phyloP scores from a whole-genome alignment of 2,797 vertebrate species.

The Rhinatrema bivittatum region DNA sequence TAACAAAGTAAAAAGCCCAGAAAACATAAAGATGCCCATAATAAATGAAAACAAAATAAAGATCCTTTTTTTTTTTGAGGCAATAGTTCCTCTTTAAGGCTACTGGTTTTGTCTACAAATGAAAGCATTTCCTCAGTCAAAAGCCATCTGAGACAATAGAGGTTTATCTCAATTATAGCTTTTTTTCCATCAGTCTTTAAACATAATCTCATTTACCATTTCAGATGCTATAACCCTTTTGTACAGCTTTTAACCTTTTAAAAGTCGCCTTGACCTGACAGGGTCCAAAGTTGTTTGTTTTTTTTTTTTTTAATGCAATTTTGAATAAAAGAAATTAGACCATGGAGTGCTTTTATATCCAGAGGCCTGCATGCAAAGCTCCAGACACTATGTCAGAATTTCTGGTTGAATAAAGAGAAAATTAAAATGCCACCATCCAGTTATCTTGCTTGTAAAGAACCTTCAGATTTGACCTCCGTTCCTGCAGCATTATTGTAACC shows the following conservation, averaged over 20 bases:
- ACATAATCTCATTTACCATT: constrained; percentile 74
- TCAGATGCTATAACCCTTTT: constrained; percentile 66
- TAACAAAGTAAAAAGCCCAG: constrained; percentile 23
- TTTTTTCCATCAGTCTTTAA: constrained; percentile 63
- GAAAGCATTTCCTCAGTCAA: constrained; percentile 45
- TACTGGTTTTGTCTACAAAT: constrained; percentile 48
- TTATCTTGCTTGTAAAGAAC: constrained; percentile 42
- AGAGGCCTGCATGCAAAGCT: constrained; percentile 13
- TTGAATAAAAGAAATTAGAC: constrained; percentile 50
- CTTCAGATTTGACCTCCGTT: constrained; percentile 65
- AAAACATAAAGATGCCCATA: constrained; percentile 48
- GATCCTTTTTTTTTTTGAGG: constrained; percentile 46
- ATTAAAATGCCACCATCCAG: constrained; percentile 38
- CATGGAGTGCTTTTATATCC: constrained; percentile 34
- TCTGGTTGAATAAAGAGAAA: constrained; percentile 40
- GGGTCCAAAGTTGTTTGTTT: constrained; percentile 46
- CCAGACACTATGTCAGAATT: constrained; percentile 24
- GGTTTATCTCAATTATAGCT: constrained; percentile 68
- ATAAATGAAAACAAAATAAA: constrained; percentile 42
- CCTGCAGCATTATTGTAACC: constrained; percentile 48
- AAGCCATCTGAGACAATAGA: constrained; percentile 48
- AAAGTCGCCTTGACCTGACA: constrained; percentile 66
- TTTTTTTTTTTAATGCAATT: constrained; percentile 46
- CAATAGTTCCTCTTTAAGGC: constrained; percentile 42
- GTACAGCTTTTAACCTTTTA: constrained; percentile 78